A percentile compares a stretch with the other conserved stretches of the same genome.
These are phyloP conservation scores for Cataglyphis albicans DNA, from an alignment of 2,888 invertebrate genomes.

Conservation along the genomic window DNA sequence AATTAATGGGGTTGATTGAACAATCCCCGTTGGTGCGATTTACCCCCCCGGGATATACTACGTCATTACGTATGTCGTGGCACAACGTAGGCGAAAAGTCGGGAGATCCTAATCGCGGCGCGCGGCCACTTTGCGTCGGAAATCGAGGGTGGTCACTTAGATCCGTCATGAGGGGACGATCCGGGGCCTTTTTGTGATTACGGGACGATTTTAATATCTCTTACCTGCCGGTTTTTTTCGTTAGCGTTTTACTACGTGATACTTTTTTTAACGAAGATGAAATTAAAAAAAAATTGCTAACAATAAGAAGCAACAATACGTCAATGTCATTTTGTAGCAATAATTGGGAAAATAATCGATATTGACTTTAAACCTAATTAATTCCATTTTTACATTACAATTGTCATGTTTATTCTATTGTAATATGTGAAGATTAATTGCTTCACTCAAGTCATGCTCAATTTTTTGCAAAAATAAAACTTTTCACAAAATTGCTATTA, in stretches of 20 bases:
- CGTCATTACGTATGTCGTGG: constrained; percentile 28
- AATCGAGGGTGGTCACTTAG: constrained; percentile 83
- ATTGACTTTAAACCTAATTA: neutral
- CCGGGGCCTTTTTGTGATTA: constrained; percentile 64
- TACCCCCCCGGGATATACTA: constrained; percentile 33
- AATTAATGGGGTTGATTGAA: constrained; percentile 69
- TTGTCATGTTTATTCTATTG: neutral
- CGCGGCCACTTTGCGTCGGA: constrained; percentile 85
- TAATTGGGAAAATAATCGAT: neutral
- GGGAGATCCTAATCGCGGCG: constrained; percentile 82
- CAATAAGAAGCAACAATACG: neutral
- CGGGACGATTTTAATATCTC: constrained; percentile 50
- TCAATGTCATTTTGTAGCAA: neutral
- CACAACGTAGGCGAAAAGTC: constrained; percentile 44
- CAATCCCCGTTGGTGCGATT: constrained; percentile 57
- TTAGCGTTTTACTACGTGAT: constrained; percentile 6
- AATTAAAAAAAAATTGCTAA: neutral
- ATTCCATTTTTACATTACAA: neutral
- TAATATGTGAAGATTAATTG: neutral
- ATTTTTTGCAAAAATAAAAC: neutral
- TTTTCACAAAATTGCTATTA: neutral
- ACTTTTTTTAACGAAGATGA: neutral
- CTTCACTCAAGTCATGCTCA: neutral
- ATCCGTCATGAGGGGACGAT: constrained; percentile 82
- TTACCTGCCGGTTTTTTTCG: constrained; percentile 22